These are phyloP conservation scores for Lanius collurio DNA, from an alignment of 2,113 vertebrate species.

Conservation along the genomic window DNA sequence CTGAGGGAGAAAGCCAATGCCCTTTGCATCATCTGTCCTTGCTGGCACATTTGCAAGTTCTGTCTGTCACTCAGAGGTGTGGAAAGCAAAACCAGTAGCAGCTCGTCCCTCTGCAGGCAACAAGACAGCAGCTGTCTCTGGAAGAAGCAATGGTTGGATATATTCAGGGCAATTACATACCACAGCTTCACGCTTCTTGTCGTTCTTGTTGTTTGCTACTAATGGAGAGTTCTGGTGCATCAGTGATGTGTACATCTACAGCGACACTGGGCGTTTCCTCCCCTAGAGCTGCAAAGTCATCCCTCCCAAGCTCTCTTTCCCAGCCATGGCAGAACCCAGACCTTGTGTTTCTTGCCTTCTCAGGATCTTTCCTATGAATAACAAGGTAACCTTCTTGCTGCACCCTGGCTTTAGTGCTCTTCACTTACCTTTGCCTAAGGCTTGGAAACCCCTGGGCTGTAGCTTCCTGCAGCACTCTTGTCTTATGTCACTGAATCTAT, in stretches of 20 bases:
- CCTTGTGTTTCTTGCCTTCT: not conserved
- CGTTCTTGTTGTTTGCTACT: not conserved
- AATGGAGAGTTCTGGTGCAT: not conserved
- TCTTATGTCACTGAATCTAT: not conserved
- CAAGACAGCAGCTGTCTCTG: not conserved
- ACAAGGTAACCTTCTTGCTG: not conserved
- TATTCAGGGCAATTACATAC: not conserved
- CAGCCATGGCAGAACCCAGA: not conserved
- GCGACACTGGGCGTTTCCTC: rapidly evolving
- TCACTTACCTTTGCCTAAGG: not conserved
- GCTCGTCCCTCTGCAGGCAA: not conserved
- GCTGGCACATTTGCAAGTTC: not conserved
- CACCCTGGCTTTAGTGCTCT: not conserved
- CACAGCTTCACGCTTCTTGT: not conserved
- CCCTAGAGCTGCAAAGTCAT: not conserved
- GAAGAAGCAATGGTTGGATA: not conserved
- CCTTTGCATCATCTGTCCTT: not conserved
- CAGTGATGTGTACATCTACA: not conserved
- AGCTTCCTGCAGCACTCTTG: not conserved
- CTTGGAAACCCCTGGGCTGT: not conserved
- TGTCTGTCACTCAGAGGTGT: not conserved
- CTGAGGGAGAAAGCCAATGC: not conserved
- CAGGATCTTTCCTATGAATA: not conserved
- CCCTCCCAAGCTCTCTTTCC: not conserved
- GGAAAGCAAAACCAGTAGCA: not conserved